Evolutionary conservation across 2,888 invertebrate genomes (phyloP), one percentile per base, ranked within the genome.

Genomic region (Amiota minor): DNA sequence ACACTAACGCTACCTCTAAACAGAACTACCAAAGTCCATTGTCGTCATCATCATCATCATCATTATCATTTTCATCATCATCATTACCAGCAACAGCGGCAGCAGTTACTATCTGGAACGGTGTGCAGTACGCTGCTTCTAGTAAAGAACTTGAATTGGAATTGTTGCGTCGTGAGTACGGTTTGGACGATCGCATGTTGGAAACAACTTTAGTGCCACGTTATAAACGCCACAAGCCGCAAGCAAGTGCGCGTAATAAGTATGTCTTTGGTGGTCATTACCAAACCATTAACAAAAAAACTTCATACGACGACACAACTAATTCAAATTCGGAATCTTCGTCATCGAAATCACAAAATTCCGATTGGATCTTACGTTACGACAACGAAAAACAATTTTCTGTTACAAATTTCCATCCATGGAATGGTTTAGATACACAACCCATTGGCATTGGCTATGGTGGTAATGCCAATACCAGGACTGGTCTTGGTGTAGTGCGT

Each of bases 301-400:
- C 14, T 3, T 55, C 69, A 53, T 9, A 6, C 18, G n/a, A 18
- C 14, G 16, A 50, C 14, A 12, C 12, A 12, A 50, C 14, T 6
- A 50, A n/a, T n/a, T 50, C 53, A 6, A n/a, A 6, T 12, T 50
- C 53, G n/a, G 49, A 47, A n/a, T 16, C 20, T 6, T 18, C 59
- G 16, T 16, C 6, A 9, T 16, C 11, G 18, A 16, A 11, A 11
- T 16, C 11, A 18, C 59, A n/a, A 12, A 14, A 72, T 10, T 86
- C 87, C 10, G 88, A 86, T 76, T 89, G 89, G 89, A 89, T 89
- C 70, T 75, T 89, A 74, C 85, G 86, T 72, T 87, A 89, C 71
- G 79, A 83, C 74, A 83, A 85, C 76, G 78, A 84, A 47, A 76
- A 77, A 1, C 73, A 79, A 16, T 20, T 67, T 53, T 6, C 86